These are phyloP conservation scores for Spongia lamella DNA, from an alignment of 37 sponge, comb jelly and placozoan species.

Conservation along the genomic window DNA sequence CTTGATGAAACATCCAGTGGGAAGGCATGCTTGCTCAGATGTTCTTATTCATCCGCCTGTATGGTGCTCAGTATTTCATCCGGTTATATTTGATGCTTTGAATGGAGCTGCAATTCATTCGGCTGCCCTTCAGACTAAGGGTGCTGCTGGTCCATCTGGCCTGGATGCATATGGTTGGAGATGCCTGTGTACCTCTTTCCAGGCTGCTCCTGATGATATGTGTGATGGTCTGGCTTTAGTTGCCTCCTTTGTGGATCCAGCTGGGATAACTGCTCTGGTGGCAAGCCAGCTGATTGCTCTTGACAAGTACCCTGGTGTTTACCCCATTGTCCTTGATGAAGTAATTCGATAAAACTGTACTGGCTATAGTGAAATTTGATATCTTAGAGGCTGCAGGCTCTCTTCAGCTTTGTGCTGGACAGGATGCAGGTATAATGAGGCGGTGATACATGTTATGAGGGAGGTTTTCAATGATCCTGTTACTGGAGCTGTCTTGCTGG, in stretches of 20 bases:
- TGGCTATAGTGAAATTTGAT: conserved; percentile 17
- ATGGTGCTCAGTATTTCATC: conserved; percentile 2
- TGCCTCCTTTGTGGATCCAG: conserved; percentile 41
- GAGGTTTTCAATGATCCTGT: conserved; percentile 24
- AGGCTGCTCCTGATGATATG: conserved; percentile 22
- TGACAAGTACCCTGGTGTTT: conserved; percentile 55
- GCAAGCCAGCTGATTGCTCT: conserved; percentile 54
- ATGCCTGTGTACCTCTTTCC: conserved; percentile 41
- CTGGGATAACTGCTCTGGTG: conserved; percentile 17
- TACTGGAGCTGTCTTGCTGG: conserved; percentile 42
- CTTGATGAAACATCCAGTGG: conserved; percentile 15
- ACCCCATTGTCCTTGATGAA: conserved; percentile 67
- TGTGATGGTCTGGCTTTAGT: conserved; percentile 38
- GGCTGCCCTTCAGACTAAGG: conserved; percentile 23
- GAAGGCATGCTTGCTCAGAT: background rate
- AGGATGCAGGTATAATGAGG: conserved; percentile 64
- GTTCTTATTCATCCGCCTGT: background rate
- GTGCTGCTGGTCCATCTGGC: conserved; percentile 55
- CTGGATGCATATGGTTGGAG: conserved; percentile 44
- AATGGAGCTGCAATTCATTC: conserved; percentile 13
- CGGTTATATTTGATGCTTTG: conserved; percentile 20
- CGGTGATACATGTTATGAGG: conserved; percentile 56
- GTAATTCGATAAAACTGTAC: conserved; percentile 53
- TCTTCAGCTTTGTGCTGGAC: conserved; percentile 69
- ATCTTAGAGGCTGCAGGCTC: conserved; percentile 49